Conservation (phyloP, 2,797 vertebrate species). For the Acestrorhynchus altus region DNA sequence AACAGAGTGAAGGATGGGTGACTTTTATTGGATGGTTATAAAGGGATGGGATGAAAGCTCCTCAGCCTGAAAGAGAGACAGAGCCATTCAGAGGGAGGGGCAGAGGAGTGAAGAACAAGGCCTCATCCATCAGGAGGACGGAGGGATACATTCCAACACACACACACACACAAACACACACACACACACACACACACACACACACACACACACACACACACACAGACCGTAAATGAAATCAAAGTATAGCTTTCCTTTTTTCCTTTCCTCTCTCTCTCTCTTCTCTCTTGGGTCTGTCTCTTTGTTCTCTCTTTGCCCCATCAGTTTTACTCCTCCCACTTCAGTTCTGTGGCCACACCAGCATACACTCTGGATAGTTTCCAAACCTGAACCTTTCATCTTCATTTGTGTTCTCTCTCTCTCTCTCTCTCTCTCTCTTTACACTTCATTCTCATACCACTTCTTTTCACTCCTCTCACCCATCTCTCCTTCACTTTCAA, state of each 20-base stretch:
- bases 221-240: constrained; percentile 74
- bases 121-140: constrained; percentile 84
- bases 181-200: constrained; percentile 77
- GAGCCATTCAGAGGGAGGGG: constrained; percentile 84
- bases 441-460: background rate
- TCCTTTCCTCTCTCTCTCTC: constrained; percentile 40
- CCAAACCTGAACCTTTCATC: too few species aligned
- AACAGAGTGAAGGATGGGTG: constrained; percentile 81
- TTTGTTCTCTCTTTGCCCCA: too few species aligned
- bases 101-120: constrained; percentile 85
- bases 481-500: background rate
- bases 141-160: constrained; percentile 83
- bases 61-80: constrained; percentile 81
- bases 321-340: too few species aligned
- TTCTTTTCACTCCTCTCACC: too few species aligned
- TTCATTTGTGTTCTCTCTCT: constrained; percentile 38
- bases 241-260: constrained; percentile 75
- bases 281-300: constrained; percentile 41
- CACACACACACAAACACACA: constrained; percentile 83
- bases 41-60: constrained; percentile 80
- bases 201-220: constrained; percentile 85
- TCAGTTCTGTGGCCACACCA: too few species aligned
- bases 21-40: constrained; percentile 83
- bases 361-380: too few species aligned
- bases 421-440: constrained; percentile 11